phyloP scores from a whole-genome alignment of 2,888 invertebrate species.

The Drosophila nr. perissopoda region DNA sequence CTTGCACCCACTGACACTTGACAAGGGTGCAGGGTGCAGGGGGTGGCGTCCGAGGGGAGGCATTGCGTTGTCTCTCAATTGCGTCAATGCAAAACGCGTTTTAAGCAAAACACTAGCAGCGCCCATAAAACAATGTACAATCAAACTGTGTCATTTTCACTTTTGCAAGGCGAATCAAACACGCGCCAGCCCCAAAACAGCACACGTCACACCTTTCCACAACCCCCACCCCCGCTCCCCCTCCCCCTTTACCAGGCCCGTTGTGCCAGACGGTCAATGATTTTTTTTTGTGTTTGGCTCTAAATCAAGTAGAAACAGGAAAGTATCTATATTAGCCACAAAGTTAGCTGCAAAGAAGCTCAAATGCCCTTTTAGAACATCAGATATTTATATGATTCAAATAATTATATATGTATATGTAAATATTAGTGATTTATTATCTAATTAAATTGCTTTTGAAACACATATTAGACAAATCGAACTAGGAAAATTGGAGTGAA shows the following conservation, averaged over 20 bases:
- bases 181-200: constrained; percentile 30
- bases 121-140: constrained; percentile 54
- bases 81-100: constrained; percentile 57
- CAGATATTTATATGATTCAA: neutral
- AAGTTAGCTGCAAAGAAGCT: neutral
- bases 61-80: constrained; percentile 21
- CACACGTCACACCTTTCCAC: neutral
- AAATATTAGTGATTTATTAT: neutral
- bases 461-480: neutral
- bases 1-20: constrained; percentile 33
- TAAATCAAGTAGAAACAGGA: constrained; percentile 25
- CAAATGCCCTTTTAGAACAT: constrained; percentile 15
- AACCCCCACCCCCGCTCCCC: neutral
- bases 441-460: neutral
- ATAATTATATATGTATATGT: neutral
- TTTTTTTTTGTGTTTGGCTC: neutral
- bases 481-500: neutral
- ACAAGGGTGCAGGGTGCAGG: too few relatives aligned
- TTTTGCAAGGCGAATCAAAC: constrained; percentile 37
- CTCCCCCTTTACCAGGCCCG: neutral
- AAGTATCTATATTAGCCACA: neutral
- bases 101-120: constrained; percentile 32
- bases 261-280: constrained; percentile 13
- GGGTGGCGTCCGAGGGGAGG: neutral
- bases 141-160: constrained; percentile 44